Conservation (phyloP, 2,113 vertebrate species). For the Ammospiza caudacuta region DNA sequence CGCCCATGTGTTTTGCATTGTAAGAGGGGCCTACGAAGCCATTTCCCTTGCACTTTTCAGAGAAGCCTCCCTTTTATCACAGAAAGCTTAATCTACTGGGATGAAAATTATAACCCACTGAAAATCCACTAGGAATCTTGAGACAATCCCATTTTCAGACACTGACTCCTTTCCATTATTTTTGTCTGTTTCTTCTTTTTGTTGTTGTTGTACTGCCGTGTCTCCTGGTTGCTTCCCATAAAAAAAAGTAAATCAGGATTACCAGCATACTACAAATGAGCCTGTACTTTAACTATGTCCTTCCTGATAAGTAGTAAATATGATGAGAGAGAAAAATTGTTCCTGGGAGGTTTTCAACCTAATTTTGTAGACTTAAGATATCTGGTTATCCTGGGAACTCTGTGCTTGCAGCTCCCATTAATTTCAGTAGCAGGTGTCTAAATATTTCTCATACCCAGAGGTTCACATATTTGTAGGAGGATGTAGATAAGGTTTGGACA, state of each 20-base stretch:
- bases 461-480: slow-evolving; percentile 45
- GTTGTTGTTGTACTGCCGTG: background rate
- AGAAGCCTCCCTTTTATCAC: slow-evolving; percentile 6
- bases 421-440: slow-evolving; percentile 65
- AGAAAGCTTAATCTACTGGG: background rate
- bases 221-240: background rate
- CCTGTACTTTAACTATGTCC: slow-evolving; percentile 22
- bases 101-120: slow-evolving; percentile 18
- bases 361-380: slow-evolving; percentile 49
- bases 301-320: slow-evolving; percentile 53
- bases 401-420: slow-evolving; percentile 18
- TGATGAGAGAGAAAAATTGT: slow-evolving; percentile 52
- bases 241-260: background rate
- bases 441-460: slow-evolving; percentile 52
- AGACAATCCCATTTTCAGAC: slow-evolving; percentile 12
- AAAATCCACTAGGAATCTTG: slow-evolving; percentile 1
- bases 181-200: background rate
- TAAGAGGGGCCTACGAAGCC: slow-evolving; percentile 1
- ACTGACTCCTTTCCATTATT: background rate
- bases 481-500: slow-evolving; percentile 59
- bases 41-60: slow-evolving; percentile 23
- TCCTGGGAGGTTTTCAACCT: slow-evolving; percentile 48
- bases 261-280: background rate
- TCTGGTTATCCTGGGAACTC: slow-evolving; percentile 44
- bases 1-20: slow-evolving; percentile 38